Base-by-base conservation (phyloP, 2,888 invertebrate genomes). In the Coleophora flavipennella region DNA sequence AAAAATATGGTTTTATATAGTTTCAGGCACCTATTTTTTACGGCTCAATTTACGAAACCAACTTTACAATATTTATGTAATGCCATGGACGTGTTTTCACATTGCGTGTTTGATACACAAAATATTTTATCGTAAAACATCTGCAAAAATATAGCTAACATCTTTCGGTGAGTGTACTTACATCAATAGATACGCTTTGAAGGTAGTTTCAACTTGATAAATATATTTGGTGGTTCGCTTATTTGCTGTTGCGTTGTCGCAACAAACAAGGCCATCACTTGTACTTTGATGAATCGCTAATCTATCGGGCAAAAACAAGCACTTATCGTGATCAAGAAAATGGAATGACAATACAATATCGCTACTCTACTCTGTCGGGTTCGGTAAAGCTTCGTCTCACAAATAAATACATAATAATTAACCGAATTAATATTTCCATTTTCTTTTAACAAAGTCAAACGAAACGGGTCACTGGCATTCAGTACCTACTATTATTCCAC, bases 181-280 rank as follows among this genome's bases (percentile, higher is more conserved):
- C 29, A 29, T 29, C 11, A 7, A 4, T 59, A 60, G 49, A 65
- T 52, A 57, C 52, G 49, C 8, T 29, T n/a, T 8, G 11, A 13
- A 13, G 12, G 28, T 28, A 10, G 10, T 35, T 9, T 27, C 13
- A 32, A 12, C 12, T 35, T 35, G 10, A 12, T 35, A 35, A 35
- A 35, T 35, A 35, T 11, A 35, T 12, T 35, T 35, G 12, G 31
- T 11, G 31, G 13, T 25, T 59, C 59, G 59, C 59, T 62, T 71
- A 70, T 63, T 61, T 60, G 57, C 52, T 62, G 68, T 60, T 59
- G 55, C 50, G 55, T 59, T 20, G 66, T 64, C 68, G 59, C 57
- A 62, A 68, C n/a, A 20, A 59, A 61, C 66, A 79, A 80, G 80
- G 83, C 79, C 74, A 66, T 76, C 66, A 61, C 69, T 81, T 81